Conservation (phyloP, 2,113 vertebrate genomes). For the Nasalis larvatus region DNA sequence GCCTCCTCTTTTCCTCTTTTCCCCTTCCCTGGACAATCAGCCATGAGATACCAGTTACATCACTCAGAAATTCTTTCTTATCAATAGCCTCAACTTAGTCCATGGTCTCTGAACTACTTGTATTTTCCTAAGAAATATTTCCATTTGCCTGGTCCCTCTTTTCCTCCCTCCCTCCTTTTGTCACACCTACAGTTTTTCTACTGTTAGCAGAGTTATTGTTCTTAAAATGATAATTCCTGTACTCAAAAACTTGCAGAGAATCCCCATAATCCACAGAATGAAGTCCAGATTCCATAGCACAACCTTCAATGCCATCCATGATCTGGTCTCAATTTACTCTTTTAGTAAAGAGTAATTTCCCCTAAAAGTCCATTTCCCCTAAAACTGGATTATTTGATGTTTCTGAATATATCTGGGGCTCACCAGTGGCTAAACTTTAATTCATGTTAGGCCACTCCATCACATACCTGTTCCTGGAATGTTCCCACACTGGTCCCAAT, state of each 20-base stretch:
- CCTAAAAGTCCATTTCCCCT: neutral
- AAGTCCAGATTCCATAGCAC: neutral
- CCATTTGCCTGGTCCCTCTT: neutral
- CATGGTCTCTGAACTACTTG: neutral
- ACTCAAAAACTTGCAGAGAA: neutral
- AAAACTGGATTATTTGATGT: neutral
- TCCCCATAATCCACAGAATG: neutral
- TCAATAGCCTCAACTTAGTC: neutral
- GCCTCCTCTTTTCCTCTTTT: neutral
- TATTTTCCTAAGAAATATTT: neutral
- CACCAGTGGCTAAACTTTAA: neutral
- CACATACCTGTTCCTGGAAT: neutral
- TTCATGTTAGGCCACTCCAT: neutral
- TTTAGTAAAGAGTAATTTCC: neutral
- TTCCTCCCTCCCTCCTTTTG: neutral
- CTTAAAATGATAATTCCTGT: neutral
- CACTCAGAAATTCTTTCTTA: neutral
- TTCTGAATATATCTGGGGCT: neutral
- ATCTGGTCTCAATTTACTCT: neutral
- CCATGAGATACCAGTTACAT: neutral
- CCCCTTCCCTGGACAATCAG: neutral
- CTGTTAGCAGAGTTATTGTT: neutral
- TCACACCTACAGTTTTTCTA: neutral
- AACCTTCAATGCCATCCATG: neutral
- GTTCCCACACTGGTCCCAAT: neutral